Conservation (phyloP, 2,797 vertebrate genomes). For the Trematomus bernacchii region DNA sequence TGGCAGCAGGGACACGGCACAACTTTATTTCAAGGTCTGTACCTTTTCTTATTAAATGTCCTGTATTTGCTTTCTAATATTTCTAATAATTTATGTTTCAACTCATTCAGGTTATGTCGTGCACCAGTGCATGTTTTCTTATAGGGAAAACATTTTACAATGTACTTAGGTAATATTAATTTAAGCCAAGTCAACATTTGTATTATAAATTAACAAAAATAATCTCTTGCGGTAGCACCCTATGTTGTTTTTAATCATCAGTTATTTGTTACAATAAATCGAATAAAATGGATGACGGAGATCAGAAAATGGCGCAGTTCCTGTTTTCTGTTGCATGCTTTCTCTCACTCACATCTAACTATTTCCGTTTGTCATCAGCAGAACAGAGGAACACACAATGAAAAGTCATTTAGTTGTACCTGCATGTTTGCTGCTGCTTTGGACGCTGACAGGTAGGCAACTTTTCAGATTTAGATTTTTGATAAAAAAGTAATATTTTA, state of each 20-base stretch:
- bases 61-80: background rate
- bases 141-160: background rate
- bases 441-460: constrained; percentile 58
- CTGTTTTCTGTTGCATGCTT: background rate
- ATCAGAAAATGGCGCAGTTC: constrained; percentile 66
- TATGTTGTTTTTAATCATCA: background rate
- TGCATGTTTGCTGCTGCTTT: constrained; percentile 49
- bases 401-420: background rate
- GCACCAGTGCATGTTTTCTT: fast-evolving
- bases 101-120: background rate
- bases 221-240: fast-evolving
- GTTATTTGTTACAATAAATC: background rate
- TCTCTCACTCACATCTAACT: background rate
- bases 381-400: constrained; percentile 28
- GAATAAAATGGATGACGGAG: constrained; percentile 61
- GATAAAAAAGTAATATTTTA: no score
- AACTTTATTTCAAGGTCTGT: constrained; percentile 43
- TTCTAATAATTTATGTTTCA: background rate
- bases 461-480: no score
- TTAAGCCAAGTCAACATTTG: background rate
- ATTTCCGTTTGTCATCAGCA: constrained; percentile 25
- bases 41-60: background rate
- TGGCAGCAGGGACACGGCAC: background rate
- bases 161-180: fast-evolving
- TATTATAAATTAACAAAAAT: fast-evolving